Base-by-base conservation (phyloP, 1,140 invertebrate species). In the Zaprionus gabonicus region DNA sequence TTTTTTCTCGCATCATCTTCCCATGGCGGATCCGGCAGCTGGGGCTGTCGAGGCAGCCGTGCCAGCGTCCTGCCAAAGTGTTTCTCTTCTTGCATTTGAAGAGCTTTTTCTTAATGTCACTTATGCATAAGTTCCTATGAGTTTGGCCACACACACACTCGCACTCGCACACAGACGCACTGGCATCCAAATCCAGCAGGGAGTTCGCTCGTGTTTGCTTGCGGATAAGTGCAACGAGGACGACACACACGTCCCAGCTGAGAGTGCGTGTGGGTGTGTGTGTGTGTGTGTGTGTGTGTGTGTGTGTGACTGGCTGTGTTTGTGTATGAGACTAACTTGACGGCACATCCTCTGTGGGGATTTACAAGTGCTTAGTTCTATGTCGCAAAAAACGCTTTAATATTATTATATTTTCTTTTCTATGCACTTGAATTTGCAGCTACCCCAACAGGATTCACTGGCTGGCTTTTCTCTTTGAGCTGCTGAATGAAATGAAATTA, bases 81-180 rank as follows among this genome's bases (percentile, higher is more conserved):
- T 87, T 91, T 91, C 76, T 91, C 85, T 91, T 91, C 85, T 91
- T 91, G 84, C 81, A 83, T 86, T 91, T 87, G 83, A 87, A 91
- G 88, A 91, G 88, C 88, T 91, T 91, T 91, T 91, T 88, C 88
- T 91, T 91, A 91, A 91, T 91, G 88, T 91, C 88, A 91, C 88
- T 91, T 91, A 91, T 91, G 87, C 88, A 91, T 91, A 91, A 91
- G 88, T 91, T 91, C 83, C 83, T 91, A 91, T 87, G 87, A 91
- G 88, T 91, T 83, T 84, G 81, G 57, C 76, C 72, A 79, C 46
- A 66, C 44, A 34, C 57, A 38, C 60, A 70, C 15, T 17, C 27
- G 34, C 71, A 69, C 64, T 27, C 71, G 67, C 64, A 79, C 65
- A 72, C 69, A 57, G 63, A 59, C 53, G 41, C 64, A 72, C 15